Evolutionary conservation across 2,113 vertebrate genomes (phyloP), one percentile per base, ranked within the genome.

Genomic region (Lagopus muta): DNA sequence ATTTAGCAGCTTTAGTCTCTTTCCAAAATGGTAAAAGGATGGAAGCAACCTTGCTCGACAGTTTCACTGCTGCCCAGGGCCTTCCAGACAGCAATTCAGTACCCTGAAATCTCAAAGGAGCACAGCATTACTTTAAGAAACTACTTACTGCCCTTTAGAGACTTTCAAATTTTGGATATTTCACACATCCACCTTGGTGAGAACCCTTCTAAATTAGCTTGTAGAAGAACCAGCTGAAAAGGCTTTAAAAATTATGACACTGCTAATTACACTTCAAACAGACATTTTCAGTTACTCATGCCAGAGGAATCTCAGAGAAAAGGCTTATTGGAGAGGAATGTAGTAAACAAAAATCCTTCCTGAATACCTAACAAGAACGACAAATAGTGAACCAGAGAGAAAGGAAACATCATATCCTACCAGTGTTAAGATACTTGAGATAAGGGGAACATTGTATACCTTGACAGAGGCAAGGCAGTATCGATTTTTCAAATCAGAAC

Each of bases 201-300:
- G 8, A 74, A 52, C 8, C 28, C 43, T 50, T n/a, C 13, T 0
- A 61, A 76, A 57, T 47, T 60, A 5, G 3, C 1, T 1, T 76
- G n/a, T 66, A 86, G 73, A 71, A 92, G 4, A 81, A 85, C 6
- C 13, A 11, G 21, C 13, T 72, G n/a, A 86, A 77, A 92, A 84
- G 21, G 10, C 70, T 84, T 78, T 55, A 34, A 48, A 61, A 86
- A 45, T 69, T 57, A 82, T 71, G 60, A 52, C 80, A 90, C 70
- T 38, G 47, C 36, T 75, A 94, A 65, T 90, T 75, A 82, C 32
- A 62, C 54, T 76, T 90, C 36, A 70, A 36, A 62, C 0, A 79
- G 54, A 52, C 40, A 64, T 86, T 86, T 82, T 78, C 61, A 83
- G 70, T 90, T 94, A 94, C 72, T 94, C 94, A 94, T 71, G 47